Evolutionary conservation across 1,140 invertebrate species (phyloP).

Genomic region (Ctenoplectra terminalis): DNA sequence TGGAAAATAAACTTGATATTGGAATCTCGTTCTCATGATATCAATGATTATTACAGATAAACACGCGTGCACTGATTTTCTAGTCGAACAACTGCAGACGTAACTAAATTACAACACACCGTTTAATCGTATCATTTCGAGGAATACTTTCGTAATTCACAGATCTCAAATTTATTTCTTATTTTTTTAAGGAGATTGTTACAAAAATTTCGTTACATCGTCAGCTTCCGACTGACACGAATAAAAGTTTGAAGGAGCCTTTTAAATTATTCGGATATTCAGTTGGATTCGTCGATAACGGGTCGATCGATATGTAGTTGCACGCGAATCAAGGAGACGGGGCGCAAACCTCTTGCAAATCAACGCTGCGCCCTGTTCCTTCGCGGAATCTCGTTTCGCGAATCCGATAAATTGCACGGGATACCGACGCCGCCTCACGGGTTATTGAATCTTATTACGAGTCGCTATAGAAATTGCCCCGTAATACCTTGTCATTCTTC

Average conservation of each 20-base stretch:
- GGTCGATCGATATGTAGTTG: background rate
- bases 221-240: background rate
- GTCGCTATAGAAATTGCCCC: constrained; percentile 22
- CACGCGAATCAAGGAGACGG: background rate
- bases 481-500: constrained; percentile 37
- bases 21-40: background rate
- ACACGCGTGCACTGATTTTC: background rate
- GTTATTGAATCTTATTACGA: constrained; percentile 37
- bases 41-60: background rate
- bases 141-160: background rate
- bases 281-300: background rate
- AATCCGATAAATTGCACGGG: constrained; percentile 19
- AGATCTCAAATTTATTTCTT: no score
- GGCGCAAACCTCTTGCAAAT: background rate
- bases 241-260: background rate
- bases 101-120: no score
- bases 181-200: background rate
- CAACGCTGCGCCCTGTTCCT: background rate
- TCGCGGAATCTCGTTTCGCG: constrained; percentile 20
- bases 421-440: background rate
- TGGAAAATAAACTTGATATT: background rate
- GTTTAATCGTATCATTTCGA: no score
- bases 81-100: background rate
- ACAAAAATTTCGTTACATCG: background rate
- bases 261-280: constrained; percentile 7